Evolutionary conservation across 2,113 vertebrate species (phyloP).

Genomic region (Festucalex cinctus): DNA sequence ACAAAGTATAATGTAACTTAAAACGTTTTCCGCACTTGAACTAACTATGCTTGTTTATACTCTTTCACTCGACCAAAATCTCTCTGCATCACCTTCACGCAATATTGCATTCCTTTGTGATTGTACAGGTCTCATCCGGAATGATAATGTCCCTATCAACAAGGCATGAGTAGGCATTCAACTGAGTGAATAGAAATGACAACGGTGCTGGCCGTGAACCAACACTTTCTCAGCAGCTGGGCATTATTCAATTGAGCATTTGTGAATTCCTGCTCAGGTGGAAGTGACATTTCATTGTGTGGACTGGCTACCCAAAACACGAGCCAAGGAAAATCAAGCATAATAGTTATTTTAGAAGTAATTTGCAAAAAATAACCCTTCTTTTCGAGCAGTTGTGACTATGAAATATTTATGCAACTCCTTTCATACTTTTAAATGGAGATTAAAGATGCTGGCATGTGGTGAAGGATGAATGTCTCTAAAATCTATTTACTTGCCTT

Average conservation of each 20-base stretch:
- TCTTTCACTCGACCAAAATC: conserved; percentile 21
- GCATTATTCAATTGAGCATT: conserved; percentile 54
- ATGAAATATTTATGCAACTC: conserved; percentile 51
- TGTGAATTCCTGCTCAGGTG: conserved; percentile 42
- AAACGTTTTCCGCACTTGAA: background rate
- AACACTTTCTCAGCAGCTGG: conserved; percentile 43
- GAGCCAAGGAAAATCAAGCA: conserved; percentile 45
- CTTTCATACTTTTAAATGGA: conserved; percentile 56
- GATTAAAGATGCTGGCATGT: conserved; percentile 45
- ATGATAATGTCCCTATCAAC: conserved; percentile 58
- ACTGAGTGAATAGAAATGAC: conserved; percentile 50
- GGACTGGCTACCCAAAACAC: conserved; percentile 36
- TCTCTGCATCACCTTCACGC: conserved; percentile 53
- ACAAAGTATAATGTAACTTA: conserved; percentile 14
- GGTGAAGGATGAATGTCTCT: conserved; percentile 46
- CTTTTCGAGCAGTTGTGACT: conserved; percentile 43
- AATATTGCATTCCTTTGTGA: conserved; percentile 32
- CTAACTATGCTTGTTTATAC: background rate
- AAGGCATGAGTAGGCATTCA: conserved; percentile 50
- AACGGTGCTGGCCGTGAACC: conserved; percentile 45
- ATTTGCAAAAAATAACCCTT: conserved; percentile 46
- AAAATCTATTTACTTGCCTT: conserved; percentile 48
- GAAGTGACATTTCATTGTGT: conserved; percentile 54
- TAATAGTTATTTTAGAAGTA: conserved; percentile 53
- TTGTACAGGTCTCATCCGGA: conserved; percentile 42